A percentile compares a stretch with the other conserved stretches of the same genome.
phyloP scores from a whole-genome alignment of 2,888 invertebrate species.

The Xylophagus ater region DNA sequence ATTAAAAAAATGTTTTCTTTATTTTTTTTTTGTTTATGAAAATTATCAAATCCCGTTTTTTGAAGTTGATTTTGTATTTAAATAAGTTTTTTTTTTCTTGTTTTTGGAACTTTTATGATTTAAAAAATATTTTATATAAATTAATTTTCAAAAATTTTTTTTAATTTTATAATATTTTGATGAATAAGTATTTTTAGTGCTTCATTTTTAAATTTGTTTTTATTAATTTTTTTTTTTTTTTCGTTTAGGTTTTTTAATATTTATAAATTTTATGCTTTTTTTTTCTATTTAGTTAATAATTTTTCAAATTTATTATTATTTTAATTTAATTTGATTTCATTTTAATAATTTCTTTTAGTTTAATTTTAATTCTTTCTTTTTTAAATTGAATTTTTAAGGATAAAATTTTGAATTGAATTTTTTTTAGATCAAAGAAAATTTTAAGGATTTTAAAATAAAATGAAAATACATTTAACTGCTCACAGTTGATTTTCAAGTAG shows the following conservation, averaged over 20 bases:
- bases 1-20: no score
- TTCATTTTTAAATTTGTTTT: no score
- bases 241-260: background rate
- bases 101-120: constrained; percentile 4
- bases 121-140: background rate
- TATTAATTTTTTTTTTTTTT: background rate
- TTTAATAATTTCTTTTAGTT: constrained; percentile 1
- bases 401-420: background rate
- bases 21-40: constrained; percentile 1
- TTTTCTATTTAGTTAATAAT: background rate
- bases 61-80: constrained; percentile 1
- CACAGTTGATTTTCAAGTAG: no score
- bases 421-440: background rate
- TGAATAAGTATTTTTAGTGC: no score
- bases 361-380: constrained; percentile 1
- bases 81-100: background rate
- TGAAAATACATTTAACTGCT: no score
- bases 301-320: background rate
- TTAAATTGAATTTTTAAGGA: background rate
- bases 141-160: constrained; percentile 1
- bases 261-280: background rate
- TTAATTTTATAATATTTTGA: background rate
- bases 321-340: background rate
- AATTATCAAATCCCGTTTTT: constrained; percentile 15
- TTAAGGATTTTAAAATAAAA: no score